Evolutionary conservation across 2,888 invertebrate species (phyloP).

Genomic region (Chymomyza procnemis): DNA sequence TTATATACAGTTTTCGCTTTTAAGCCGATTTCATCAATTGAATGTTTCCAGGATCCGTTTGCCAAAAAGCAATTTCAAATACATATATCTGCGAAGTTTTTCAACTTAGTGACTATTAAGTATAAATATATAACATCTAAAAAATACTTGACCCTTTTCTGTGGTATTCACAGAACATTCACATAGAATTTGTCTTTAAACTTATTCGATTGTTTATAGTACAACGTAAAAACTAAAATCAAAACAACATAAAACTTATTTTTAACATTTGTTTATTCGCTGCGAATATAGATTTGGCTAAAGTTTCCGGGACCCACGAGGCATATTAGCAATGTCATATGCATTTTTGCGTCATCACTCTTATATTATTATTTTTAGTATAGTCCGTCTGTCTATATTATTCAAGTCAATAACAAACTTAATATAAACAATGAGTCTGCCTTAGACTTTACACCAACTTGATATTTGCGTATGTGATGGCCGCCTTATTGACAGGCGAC

Average conservation of each 20-base stretch:
- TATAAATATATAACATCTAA: no score
- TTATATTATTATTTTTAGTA: background rate
- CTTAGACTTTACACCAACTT: slow-evolving; percentile 39
- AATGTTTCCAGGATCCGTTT: no score
- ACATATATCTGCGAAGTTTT: no score
- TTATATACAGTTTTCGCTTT: no score
- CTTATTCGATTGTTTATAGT: background rate
- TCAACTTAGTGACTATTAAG: no score
- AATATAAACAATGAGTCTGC: background rate
- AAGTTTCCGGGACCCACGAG: background rate
- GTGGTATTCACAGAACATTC: no score
- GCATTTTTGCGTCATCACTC: background rate
- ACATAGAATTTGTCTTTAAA: background rate
- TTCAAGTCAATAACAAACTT: background rate
- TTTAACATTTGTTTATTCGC: background rate
- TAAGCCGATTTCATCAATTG: no score
- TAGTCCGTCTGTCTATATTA: background rate
- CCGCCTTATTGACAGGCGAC: slow-evolving; percentile 16
- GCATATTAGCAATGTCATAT: slow-evolving; percentile 10
- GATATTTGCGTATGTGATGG: slow-evolving; percentile 62
- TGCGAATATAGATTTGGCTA: background rate
- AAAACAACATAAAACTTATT: background rate
- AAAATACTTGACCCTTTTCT: no score
- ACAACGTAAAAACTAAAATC: background rate
- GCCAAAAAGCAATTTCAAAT: no score